These are phyloP conservation scores for Agrilus cyanescens DNA, from an alignment of 2,888 invertebrate species.

Conservation along the genomic window DNA sequence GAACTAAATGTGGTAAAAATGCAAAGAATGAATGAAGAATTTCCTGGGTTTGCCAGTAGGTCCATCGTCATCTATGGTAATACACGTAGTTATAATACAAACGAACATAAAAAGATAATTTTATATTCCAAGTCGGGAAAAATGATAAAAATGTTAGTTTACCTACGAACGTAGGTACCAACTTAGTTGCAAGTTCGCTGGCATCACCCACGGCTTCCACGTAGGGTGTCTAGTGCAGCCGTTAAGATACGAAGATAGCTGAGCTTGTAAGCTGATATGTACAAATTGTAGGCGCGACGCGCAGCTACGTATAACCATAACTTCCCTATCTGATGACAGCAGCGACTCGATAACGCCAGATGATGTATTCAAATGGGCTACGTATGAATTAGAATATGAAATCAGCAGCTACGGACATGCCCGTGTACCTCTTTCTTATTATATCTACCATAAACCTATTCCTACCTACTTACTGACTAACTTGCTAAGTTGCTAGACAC, in stretches of 20 bases:
- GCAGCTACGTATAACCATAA: conserved; percentile 24
- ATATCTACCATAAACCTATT: neutral
- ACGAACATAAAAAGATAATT: no score
- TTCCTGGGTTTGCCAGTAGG: no score
- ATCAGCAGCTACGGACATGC: conserved; percentile 8
- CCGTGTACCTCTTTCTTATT: neutral
- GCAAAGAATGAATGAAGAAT: no score
- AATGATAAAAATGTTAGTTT: no score
- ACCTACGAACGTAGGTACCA: no score
- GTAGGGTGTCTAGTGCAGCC: conserved; percentile 28
- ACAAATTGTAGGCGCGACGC: conserved; percentile 34
- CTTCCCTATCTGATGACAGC: conserved; percentile 29
- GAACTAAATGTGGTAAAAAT: no score
- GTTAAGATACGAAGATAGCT: conserved; percentile 33
- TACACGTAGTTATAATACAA: no score
- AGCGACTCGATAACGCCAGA: conserved; percentile 20
- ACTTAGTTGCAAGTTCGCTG: no score
- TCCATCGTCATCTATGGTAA: no score
- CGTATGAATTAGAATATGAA: conserved; percentile 13
- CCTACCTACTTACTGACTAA: no score
- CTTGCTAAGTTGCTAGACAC: no score
- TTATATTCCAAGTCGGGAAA: no score
- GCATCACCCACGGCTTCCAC: conserved; percentile 24
- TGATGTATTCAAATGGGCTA: conserved; percentile 14
- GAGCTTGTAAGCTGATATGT: conserved; percentile 32